Base-by-base conservation (phyloP, 64 coral and sea anemone species). In the Stichodactyla helianthus region DNA sequence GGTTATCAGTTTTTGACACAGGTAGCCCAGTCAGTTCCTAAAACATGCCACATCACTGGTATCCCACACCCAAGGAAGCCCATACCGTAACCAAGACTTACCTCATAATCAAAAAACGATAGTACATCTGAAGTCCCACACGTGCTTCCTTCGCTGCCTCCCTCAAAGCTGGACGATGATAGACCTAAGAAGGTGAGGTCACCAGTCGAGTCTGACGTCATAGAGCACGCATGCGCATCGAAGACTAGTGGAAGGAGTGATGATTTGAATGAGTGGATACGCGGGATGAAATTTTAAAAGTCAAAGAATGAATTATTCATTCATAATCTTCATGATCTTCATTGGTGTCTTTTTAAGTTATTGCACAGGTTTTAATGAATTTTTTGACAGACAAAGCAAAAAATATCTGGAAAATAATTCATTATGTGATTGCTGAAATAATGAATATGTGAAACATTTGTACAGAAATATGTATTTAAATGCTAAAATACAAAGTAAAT, bases 141-240 rank as follows among this genome's bases (percentile, higher is more conserved):
- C 35, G 50, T 81, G 26, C 78, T 81, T 15, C 26, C 78, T 52
- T 52, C 78, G 53, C 78, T 81, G n/a, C 78, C 78, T 7, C 22
- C 68, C 17, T 74, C 68, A 20, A 54, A 54, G 78, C 35, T 81
- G 15, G 78, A 54, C 20, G 78, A 51, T 12, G 78, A 81, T 11
- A 81, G 52, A 81, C 78, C 78, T 81, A 51, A 81, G 78, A 81
- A 81, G 4, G 78, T 81, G 35, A 81, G 50, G 78, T 81, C 78
- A 81, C 78, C 78, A 81, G 27, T 74, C 25, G 52, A 81, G 78
- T 81, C 78, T 81, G 78, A 81, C 78, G 78, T 81, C 78, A 81
- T 81, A 81, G 35, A 52, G 18, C 44, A 81, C 78, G 78, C 78
- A 81, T 53, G 51, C 50, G 78, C 78, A 81, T 81, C 78, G 26